These are phyloP conservation scores for Platycheirus rosarum DNA, from an alignment of 2,888 invertebrate genomes.

Conservation along the genomic window DNA sequence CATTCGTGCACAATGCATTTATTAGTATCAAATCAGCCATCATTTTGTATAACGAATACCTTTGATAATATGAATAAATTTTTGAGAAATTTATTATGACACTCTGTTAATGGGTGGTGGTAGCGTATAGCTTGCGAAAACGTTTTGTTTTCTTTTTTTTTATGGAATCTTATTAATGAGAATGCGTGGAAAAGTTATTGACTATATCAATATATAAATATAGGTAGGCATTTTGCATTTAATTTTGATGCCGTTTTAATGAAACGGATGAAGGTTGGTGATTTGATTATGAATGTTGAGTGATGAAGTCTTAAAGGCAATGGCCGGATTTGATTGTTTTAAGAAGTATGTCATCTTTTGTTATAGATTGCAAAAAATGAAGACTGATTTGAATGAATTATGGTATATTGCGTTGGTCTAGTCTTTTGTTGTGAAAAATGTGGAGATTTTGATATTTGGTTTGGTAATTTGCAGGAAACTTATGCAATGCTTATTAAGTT, in stretches of 20 bases:
- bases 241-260: slow-evolving; percentile 2
- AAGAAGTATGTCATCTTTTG: slow-evolving; percentile 34
- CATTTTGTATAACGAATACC: slow-evolving; percentile 57
- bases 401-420: neutral
- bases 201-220: slow-evolving; percentile 28
- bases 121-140: slow-evolving; percentile 23
- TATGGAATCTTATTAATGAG: neutral
- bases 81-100: slow-evolving; percentile 67
- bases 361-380: slow-evolving; percentile 28
- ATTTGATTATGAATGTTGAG: neutral
- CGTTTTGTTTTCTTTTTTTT: slow-evolving; percentile 26
- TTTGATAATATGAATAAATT: slow-evolving; percentile 69
- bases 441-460: slow-evolving; percentile 1
- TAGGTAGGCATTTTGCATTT: slow-evolving; percentile 21
- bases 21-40: slow-evolving; percentile 43
- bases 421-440: neutral
- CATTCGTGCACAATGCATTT: slow-evolving; percentile 21
- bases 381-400: slow-evolving; percentile 2
- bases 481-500: no score
- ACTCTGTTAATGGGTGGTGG: slow-evolving; percentile 31
- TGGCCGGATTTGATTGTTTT: slow-evolving; percentile 28
- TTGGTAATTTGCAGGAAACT: slow-evolving; percentile 1
- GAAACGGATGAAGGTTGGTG: slow-evolving; percentile 9
- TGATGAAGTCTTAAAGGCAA: slow-evolving; percentile 22
- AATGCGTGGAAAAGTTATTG: slow-evolving; percentile 40